A percentile compares a stretch with the other conserved stretches of the same genome.
Conservation (phyloP, 2,113 vertebrate genomes). For the Marmota flaviventris region DNA sequence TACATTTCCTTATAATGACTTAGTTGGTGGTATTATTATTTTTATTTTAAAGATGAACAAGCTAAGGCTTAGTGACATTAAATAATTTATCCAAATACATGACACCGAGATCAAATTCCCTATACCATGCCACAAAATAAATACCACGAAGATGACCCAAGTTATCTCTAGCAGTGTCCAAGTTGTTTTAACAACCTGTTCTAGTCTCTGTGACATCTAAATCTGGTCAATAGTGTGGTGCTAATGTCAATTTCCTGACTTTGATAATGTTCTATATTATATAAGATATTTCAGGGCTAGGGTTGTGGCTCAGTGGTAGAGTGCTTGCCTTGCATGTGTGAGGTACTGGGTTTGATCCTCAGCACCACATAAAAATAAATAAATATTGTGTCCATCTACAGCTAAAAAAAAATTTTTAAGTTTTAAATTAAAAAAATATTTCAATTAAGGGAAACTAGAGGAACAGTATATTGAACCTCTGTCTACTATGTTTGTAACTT, state of each 20-base stretch:
- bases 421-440: too few species aligned
- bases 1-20: neutral
- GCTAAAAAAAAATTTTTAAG: too few species aligned
- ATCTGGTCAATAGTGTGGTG: neutral
- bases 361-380: too few species aligned
- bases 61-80: conserved; percentile 15
- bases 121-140: neutral
- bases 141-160: neutral
- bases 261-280: neutral
- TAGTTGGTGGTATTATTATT: neutral
- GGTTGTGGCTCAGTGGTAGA: too few species aligned
- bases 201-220: neutral
- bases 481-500: conserved; percentile 38
- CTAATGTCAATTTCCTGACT: neutral
- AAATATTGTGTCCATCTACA: too few species aligned
- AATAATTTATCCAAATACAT: conserved; percentile 22
- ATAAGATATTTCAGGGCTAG: neutral
- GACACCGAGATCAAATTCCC: neutral
- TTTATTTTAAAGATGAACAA: neutral
- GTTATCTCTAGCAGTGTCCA: neutral
- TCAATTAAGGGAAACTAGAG: too few species aligned
- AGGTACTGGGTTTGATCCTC: too few species aligned
- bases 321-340: too few species aligned
- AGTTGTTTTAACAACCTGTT: neutral
- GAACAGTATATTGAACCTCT: neutral